Percentiles rank a stretch among this genome's conserved stretches.
phyloP scores from a whole-genome alignment of 2,888 invertebrate genomes.

The Adelognathus sp. region DNA sequence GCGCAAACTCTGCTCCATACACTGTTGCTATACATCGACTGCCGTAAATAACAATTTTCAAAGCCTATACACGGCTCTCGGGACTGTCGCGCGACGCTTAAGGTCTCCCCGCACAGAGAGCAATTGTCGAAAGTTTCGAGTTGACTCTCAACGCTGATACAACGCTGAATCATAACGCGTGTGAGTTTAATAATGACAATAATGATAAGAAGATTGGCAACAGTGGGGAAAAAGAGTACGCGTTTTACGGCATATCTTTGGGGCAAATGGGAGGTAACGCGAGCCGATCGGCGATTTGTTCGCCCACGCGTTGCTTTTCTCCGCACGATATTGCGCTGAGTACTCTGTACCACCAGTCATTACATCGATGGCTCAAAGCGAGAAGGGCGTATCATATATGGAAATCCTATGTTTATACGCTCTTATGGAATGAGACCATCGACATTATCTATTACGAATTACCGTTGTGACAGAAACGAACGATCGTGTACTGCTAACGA shows the following conservation, averaged over 20 bases:
- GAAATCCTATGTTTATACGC: too few species aligned
- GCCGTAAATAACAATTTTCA: slow-evolving; percentile 57
- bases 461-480: slow-evolving; percentile 47
- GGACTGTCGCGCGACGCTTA: slow-evolving; percentile 13
- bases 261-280: slow-evolving; percentile 31
- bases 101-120: neutral
- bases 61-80: slow-evolving; percentile 49
- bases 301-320: slow-evolving; percentile 25
- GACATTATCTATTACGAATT: slow-evolving; percentile 46
- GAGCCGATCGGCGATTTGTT: slow-evolving; percentile 36
- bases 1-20: slow-evolving; percentile 42
- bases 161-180: neutral
- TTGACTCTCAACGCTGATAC: neutral
- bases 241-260: neutral
- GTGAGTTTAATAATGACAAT: slow-evolving; percentile 7
- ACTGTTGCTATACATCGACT: slow-evolving; percentile 6
- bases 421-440: too few species aligned
- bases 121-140: neutral
- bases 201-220: neutral
- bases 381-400: too few species aligned
- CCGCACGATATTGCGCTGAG: neutral
- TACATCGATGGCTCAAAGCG: too few species aligned
- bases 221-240: neutral
- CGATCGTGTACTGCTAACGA: slow-evolving; percentile 37
- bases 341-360: neutral